A percentile compares a stretch with the other conserved stretches of the same genome.
phyloP scores from a whole-genome alignment of 2,113 vertebrate genomes.

The Nematolebias whitei region DNA sequence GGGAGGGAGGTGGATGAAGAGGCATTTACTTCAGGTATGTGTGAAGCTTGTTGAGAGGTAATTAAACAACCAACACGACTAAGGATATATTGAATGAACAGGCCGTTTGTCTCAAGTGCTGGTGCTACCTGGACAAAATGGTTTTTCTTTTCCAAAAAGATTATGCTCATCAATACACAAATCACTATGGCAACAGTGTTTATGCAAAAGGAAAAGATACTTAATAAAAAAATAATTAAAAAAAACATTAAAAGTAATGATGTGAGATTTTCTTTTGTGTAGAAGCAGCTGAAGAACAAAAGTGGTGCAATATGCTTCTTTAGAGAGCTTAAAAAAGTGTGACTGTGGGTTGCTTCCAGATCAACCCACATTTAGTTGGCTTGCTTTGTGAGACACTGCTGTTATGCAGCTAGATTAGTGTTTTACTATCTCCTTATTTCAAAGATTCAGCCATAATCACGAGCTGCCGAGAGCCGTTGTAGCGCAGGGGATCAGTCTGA shows the following conservation, averaged over 20 bases:
- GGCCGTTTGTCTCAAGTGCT: slow-evolving; percentile 58
- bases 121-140: slow-evolving; percentile 29
- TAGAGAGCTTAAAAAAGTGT: slow-evolving; percentile 35
- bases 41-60: slow-evolving; percentile 53
- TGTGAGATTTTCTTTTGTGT: neutral
- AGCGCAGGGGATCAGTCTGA: slow-evolving; percentile 57
- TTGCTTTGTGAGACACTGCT: slow-evolving; percentile 60
- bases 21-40: slow-evolving; percentile 50
- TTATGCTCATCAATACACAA: slow-evolving; percentile 1
- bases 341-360: slow-evolving; percentile 35
- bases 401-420: slow-evolving; percentile 73
- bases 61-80: slow-evolving; percentile 68
- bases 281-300: slow-evolving; percentile 12
- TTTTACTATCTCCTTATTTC: slow-evolving; percentile 58
- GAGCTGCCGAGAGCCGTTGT: slow-evolving; percentile 62
- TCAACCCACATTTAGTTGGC: slow-evolving; percentile 48
- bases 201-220: neutral
- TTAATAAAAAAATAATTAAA: neutral
- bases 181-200: neutral
- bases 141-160: slow-evolving; percentile 1
- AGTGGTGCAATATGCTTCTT: slow-evolving; percentile 5
- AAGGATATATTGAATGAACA: slow-evolving; percentile 64
- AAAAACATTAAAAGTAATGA: too few relatives aligned
- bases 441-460: slow-evolving; percentile 71
- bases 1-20: neutral